Evolutionary conservation across 2,113 vertebrate species (phyloP).

Genomic region (Marmota flaviventris): DNA sequence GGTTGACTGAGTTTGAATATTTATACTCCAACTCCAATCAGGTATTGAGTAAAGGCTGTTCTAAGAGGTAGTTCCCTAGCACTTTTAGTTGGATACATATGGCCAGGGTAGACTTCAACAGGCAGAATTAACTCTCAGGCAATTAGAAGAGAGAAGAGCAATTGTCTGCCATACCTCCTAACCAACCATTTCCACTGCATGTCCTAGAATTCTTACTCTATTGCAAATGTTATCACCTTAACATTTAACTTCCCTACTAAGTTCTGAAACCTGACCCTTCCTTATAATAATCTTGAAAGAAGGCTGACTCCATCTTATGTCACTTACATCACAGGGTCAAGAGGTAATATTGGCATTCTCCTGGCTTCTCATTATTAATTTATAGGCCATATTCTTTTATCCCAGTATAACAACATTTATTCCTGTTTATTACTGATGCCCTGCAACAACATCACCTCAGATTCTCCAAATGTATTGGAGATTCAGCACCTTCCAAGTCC

Average conservation of each 20-base stretch:
- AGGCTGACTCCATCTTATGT: neutral
- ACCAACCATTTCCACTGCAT: neutral
- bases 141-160: neutral
- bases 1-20: neutral
- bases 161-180: neutral
- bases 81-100: neutral
- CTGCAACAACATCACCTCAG: neutral
- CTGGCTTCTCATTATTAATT: slow-evolving; percentile 9
- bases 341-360: neutral
- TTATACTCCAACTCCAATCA: neutral
- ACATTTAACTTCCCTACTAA: neutral
- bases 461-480: neutral
- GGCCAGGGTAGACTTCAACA: neutral
- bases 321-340: neutral
- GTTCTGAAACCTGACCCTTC: neutral
- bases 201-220: neutral
- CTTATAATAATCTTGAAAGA: neutral
- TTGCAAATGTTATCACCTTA: neutral
- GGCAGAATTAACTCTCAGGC: neutral
- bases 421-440: neutral
- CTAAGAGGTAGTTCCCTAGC: neutral
- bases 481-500: neutral
- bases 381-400: neutral
- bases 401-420: neutral
- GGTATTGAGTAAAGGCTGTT: neutral